Conservation (phyloP, 2,113 vertebrate genomes). For the Calonectris borealis region DNA sequence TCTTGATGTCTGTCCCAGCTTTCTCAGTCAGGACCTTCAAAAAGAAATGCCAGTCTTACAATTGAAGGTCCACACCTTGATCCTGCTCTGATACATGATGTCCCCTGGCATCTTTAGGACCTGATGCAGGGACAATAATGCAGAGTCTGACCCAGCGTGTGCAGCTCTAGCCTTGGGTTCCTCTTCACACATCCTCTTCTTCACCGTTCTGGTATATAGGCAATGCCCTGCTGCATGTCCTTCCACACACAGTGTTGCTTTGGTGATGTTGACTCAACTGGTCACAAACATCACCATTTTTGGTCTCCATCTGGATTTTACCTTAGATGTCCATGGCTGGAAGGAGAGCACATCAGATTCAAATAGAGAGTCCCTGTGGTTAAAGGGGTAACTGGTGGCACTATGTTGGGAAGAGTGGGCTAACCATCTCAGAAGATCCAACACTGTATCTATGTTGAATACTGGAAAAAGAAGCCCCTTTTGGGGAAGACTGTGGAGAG, state of each 20-base stretch:
- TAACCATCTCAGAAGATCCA: neutral
- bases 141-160: neutral
- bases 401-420: neutral
- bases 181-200: neutral
- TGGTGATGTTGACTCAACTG: neutral
- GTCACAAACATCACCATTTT: rapidly evolving
- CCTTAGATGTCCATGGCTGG: neutral
- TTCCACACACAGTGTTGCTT: neutral
- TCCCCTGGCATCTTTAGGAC: neutral
- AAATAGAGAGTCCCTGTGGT: neutral
- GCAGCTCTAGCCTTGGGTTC: neutral
- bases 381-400: neutral
- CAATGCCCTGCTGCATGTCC: neutral
- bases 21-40: neutral
- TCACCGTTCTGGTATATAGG: neutral
- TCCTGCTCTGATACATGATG: rapidly evolving
- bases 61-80: neutral
- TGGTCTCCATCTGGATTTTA: neutral
- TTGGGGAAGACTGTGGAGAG: neutral
- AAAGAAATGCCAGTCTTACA: neutral
- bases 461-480: neutral
- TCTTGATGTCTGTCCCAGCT: neutral
- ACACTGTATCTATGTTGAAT: neutral
- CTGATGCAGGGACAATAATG: neutral
- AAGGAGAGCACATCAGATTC: neutral